phyloP scores from a whole-genome alignment of 2,113 vertebrate species.

The Synodontis membranacea region DNA sequence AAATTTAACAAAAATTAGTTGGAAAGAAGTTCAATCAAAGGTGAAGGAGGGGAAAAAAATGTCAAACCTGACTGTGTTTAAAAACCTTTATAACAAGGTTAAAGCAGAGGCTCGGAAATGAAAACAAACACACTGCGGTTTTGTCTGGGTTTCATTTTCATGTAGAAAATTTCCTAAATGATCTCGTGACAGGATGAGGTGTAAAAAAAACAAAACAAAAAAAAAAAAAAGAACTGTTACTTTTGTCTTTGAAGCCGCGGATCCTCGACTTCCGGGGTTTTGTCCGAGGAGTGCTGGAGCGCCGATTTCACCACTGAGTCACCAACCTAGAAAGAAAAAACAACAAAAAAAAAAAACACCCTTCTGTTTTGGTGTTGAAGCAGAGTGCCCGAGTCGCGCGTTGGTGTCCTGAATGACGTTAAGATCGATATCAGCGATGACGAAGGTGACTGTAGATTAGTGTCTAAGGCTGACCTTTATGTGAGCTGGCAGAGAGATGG shows the following conservation, averaged over 20 bases:
- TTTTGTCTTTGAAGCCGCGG: conserved; percentile 93
- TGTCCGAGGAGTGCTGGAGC: conserved; percentile 84
- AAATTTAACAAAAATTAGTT: not conserved
- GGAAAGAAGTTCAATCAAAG: not conserved
- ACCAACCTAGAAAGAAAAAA: conserved; percentile 74
- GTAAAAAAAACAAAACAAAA: too few species aligned
- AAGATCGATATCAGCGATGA: not conserved
- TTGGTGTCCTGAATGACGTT: not conserved
- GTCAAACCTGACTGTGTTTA: not conserved
- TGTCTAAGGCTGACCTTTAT: conserved; percentile 78
- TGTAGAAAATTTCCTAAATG: not conserved
- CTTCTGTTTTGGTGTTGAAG: not conserved
- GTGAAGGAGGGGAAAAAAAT: not conserved
- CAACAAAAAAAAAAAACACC: conserved; percentile 16
- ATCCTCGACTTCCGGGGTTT: conserved; percentile 80
- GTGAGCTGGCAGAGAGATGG: conserved; percentile 82
- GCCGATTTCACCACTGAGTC: conserved; percentile 84
- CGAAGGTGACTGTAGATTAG: not conserved
- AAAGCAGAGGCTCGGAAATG: not conserved
- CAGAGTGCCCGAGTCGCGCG: not conserved
- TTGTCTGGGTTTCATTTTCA: not conserved
- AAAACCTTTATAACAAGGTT: not conserved
- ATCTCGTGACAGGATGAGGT: not conserved
- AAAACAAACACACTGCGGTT: not conserved
- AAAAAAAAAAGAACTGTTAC: conserved; percentile 65